Base-by-base conservation (phyloP, 2,888 invertebrate genomes). In the Drosophila algonquin region DNA sequence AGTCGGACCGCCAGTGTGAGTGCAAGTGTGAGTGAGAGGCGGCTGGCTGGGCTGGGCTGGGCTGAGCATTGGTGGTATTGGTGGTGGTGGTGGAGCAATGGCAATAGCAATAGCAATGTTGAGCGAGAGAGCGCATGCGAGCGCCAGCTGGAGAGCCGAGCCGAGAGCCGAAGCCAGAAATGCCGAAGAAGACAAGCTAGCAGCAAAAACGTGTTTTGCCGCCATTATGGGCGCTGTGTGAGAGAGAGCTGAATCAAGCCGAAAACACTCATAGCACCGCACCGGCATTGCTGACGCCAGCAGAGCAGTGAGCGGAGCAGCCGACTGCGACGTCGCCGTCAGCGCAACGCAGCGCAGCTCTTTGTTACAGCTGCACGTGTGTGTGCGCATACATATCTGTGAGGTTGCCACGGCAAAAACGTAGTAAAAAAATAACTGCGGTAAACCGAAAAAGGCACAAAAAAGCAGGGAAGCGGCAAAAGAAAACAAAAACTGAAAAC, bases 371-470 rank as follows among this genome's bases (percentile, higher is more conserved):
- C 69, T 73, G 73, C 75, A 62, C 24, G 63, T 69, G 59, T 35
- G 46, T 73, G 40, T 63, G 45, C 63, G 53, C 67, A 35, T 68
- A 46, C 67, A 35, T 71, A 46, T 69, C 69, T 62, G 67, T 60
- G 79, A 60, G 62, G 77, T 65, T 87, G 82, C 87, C 87, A 81
- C 85, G 87, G 79, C 85, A 89, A 76, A 85, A 86, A 86, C 79
- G 89, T 89, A 89, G 89, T 89, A 86, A 86, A 89, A 89, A 85
- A 86, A 86, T 89, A 86, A 87, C 88, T 89, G 85, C 89, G 85
- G 85, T 86, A 89, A 86, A 87, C 89, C 85, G 64, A 89, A 89
- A 85, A 85, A 85, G 79, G 85, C 85, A 89, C 77, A 85, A 87
- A 89, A 89, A 87, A 70, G 27, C 27, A 27, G 27, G 45, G 32